phyloP scores from a whole-genome alignment of 2,113 vertebrate species.

The Eurypyga helias region DNA sequence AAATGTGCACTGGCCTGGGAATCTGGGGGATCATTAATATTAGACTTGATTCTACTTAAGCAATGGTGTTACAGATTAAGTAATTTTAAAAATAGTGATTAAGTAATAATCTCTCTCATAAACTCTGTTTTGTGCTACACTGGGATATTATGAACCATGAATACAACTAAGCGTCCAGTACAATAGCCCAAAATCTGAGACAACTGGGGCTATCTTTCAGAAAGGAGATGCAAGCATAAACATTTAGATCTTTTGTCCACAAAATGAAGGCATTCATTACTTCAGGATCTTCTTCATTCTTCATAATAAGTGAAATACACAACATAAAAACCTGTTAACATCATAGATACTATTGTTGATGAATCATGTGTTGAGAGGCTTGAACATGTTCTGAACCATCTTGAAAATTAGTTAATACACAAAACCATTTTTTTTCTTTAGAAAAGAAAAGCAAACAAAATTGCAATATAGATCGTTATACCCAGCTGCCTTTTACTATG shows the following conservation, averaged over 20 bases:
- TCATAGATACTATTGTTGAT: neutral
- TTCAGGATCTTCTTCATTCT: neutral
- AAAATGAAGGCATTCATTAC: neutral
- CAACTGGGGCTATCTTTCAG: neutral
- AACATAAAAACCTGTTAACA: neutral
- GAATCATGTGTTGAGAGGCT: neutral
- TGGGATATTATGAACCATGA: neutral
- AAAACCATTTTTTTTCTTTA: neutral
- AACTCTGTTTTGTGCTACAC: neutral
- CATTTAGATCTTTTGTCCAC: neutral
- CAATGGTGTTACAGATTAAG: neutral
- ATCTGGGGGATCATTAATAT: neutral
- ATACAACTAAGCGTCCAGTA: neutral
- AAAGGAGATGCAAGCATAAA: neutral
- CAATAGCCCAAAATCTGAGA: neutral
- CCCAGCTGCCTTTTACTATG: neutral
- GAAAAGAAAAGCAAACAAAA: neutral
- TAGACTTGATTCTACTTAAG: neutral
- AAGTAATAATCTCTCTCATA: neutral
- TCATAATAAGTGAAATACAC: neutral
- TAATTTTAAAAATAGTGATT: neutral
- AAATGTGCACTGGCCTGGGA: neutral
- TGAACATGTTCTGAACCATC: neutral
- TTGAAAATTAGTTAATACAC: neutral
- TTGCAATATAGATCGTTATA: neutral